These are phyloP conservation scores for Scaptomyza flava DNA, from an alignment of 2,888 invertebrate genomes.

Conservation along the genomic window DNA sequence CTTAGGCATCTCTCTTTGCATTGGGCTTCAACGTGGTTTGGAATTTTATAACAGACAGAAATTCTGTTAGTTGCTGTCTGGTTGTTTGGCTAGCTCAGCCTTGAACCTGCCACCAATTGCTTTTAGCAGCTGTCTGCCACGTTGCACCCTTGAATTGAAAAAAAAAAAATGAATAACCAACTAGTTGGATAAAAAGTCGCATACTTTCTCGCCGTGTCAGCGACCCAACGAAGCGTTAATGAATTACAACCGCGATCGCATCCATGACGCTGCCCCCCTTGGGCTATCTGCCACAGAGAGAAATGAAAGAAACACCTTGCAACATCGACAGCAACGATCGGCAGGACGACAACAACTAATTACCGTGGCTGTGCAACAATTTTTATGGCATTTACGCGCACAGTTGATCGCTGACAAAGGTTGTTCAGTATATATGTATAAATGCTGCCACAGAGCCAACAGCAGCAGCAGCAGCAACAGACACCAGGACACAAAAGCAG, in stretches of 20 bases:
- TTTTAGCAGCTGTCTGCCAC: slow-evolving; percentile 6
- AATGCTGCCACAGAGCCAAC: slow-evolving; percentile 15
- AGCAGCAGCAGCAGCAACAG: neutral
- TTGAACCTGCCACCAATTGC: slow-evolving; percentile 48
- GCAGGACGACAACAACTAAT: slow-evolving; percentile 80
- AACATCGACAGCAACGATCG: slow-evolving; percentile 36
- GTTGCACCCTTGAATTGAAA: slow-evolving; percentile 44
- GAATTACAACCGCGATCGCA: slow-evolving; percentile 76
- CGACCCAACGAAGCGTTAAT: slow-evolving; percentile 76
- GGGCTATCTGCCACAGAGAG: slow-evolving; percentile 24
- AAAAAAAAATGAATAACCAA: neutral
- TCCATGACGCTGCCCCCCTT: slow-evolving; percentile 38
- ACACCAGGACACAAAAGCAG: slow-evolving; percentile 10
- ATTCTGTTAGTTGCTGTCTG: neutral
- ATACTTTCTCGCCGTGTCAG: slow-evolving; percentile 73
- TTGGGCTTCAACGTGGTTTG: neutral
- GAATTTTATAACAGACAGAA: neutral
- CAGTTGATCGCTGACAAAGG: slow-evolving; percentile 76
- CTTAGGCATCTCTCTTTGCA: no score
- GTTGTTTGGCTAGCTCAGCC: slow-evolving; percentile 39
- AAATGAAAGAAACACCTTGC: slow-evolving; percentile 62
- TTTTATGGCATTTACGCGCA: slow-evolving; percentile 81
- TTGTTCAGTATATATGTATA: neutral
- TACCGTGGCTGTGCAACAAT: slow-evolving; percentile 77
- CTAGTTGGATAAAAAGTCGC: slow-evolving; percentile 48